phyloP scores from a whole-genome alignment of 1,140 invertebrate genomes.

The Tetragnatha versicolor region DNA sequence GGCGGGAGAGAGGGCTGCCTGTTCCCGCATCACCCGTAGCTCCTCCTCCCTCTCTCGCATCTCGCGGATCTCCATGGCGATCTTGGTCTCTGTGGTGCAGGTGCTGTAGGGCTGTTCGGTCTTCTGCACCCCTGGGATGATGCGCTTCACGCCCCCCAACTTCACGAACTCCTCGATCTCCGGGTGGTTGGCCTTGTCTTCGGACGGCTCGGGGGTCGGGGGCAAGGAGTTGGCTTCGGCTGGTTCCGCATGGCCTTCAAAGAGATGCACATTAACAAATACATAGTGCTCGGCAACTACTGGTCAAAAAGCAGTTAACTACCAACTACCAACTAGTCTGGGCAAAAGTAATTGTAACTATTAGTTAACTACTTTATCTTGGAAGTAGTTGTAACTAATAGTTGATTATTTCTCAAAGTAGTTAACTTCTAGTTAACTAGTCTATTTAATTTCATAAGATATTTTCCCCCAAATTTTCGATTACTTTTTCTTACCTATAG shows the following conservation, averaged over 20 bases:
- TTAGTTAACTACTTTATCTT: too few relatives aligned
- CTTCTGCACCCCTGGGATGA: slow-evolving; percentile 39
- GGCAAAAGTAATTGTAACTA: too few relatives aligned
- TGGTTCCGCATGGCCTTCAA: background rate
- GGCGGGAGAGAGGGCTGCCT: slow-evolving; percentile 10
- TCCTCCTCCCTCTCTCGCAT: slow-evolving; percentile 66
- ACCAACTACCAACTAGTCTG: too few relatives aligned
- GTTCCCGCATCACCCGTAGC: slow-evolving; percentile 59
- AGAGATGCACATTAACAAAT: background rate
- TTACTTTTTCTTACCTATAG: too few relatives aligned
- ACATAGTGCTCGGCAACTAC: too few relatives aligned
- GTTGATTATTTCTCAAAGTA: too few relatives aligned
- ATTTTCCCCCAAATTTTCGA: too few relatives aligned
- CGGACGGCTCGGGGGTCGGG: background rate
- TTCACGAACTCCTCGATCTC: slow-evolving; percentile 41
- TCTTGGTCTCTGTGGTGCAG: slow-evolving; percentile 63
- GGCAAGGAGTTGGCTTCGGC: background rate
- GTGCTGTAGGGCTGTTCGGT: slow-evolving; percentile 46
- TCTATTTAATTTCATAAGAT: too few relatives aligned
- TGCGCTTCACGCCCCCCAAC: slow-evolving; percentile 24
- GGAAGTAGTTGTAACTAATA: too few relatives aligned
- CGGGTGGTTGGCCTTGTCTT: background rate
- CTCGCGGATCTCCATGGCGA: slow-evolving; percentile 66
- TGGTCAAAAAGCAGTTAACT: too few relatives aligned
- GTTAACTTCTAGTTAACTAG: too few relatives aligned